Conservation (phyloP, 2,888 invertebrate genomes). For the Xylocampa areola region DNA sequence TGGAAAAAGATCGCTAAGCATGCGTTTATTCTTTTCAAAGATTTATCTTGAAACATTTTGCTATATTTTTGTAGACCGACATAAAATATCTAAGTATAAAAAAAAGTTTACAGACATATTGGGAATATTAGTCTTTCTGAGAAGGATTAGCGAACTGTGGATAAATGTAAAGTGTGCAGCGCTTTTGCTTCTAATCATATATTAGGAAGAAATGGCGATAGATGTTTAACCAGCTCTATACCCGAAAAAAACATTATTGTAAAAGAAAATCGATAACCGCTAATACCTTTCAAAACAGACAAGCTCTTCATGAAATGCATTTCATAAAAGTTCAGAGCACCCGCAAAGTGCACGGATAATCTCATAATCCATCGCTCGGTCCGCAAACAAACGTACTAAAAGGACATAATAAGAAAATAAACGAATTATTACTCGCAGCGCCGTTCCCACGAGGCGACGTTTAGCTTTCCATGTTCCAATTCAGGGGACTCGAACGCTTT, state of each 20-base stretch:
- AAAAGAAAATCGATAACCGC: constrained; percentile 4
- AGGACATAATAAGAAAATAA: constrained; percentile 74
- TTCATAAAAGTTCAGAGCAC: constrained; percentile 47
- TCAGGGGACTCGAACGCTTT: constrained; percentile 57
- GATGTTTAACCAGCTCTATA: too few relatives aligned
- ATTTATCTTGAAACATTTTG: too few relatives aligned
- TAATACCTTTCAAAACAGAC: constrained; percentile 15
- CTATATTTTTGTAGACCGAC: too few relatives aligned
- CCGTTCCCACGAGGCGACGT: constrained; percentile 80
- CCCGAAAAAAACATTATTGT: neutral
- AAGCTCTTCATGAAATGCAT: constrained; percentile 27
- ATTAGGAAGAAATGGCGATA: too few relatives aligned
- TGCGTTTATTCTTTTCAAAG: too few relatives aligned
- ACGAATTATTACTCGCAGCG: constrained; percentile 72
- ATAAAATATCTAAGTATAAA: too few relatives aligned
- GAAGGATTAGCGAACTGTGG: too few relatives aligned
- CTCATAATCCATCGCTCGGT: constrained; percentile 72
- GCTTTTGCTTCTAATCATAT: too few relatives aligned
- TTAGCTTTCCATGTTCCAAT: constrained; percentile 58
- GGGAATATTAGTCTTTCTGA: too few relatives aligned
- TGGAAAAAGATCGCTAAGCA: too few relatives aligned
- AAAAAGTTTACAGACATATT: too few relatives aligned
- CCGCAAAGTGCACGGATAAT: constrained; percentile 75
- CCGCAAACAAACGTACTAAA: constrained; percentile 63
- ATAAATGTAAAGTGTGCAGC: too few relatives aligned